Base-by-base conservation (phyloP, 2,888 invertebrate species). In the Coronaproctus castanopsis region DNA sequence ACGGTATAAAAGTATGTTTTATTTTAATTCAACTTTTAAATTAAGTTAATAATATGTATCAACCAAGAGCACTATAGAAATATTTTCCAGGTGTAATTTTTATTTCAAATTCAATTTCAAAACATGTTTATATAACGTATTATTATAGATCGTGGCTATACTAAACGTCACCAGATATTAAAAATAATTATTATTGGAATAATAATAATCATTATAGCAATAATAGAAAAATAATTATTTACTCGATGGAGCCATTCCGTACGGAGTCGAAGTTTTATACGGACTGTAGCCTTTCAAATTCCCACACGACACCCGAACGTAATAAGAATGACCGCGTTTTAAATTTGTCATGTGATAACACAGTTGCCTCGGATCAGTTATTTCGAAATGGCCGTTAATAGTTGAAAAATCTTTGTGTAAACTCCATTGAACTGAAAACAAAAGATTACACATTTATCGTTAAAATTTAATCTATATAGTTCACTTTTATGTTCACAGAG, bases 241-340 rank as follows among this genome's bases (percentile, higher is more conserved):
- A 87, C 91, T 88, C 66, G 92, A 92, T 18, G 95, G 92, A 52
- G 89, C 83, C 8, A 92, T 86, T 67, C 85, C 86, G 52, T 82
- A 76, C 1, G 95, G 95, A 50, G 82, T 81, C 1, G 91, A 85
- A 14, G 78, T 76, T 49, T 82, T 77, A 68, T 79, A 85, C 18
- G 80, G 76, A 24, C 93, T 90, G 78, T 83, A 95, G 1, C 93
- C 95, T 70, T 88, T 89, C 63, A 93, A 77, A 70, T 96, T 96
- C 56, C 95, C 93, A 56, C 90, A 87, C n/a, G 86, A 79, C 0
- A 90, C 88, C 62, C 95, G 79, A 72, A 95, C 88, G 74, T 85
- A 89, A 74, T 93, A 95, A 63, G 84, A 78, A 21, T 85, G 78
- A 3, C 93, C 92, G 65, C 88, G 82, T n/a, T 81, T 81, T 62